Evolutionary conservation across 2,113 vertebrate species (phyloP).

Genomic region (Promerops cafer): DNA sequence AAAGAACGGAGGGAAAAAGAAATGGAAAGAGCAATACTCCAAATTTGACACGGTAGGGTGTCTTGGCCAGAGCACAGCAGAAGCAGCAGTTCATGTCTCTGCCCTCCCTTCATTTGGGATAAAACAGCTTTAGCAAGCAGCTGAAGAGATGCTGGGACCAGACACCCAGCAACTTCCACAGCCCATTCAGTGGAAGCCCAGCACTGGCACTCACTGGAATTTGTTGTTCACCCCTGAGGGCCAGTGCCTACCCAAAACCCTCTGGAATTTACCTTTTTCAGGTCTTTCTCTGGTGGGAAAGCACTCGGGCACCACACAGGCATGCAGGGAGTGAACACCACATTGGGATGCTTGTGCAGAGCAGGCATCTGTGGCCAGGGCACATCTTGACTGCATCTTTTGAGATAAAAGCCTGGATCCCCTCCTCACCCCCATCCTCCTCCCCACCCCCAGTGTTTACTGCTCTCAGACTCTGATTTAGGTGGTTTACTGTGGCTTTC

Average conservation of each 20-base stretch:
- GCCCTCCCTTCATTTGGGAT: background rate
- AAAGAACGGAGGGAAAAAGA: background rate
- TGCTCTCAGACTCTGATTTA: constrained; percentile 31
- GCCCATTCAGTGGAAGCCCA: background rate
- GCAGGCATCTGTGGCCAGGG: background rate
- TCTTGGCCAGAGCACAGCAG: background rate
- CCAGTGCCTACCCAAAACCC: background rate
- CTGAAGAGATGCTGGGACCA: background rate
- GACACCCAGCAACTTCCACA: background rate
- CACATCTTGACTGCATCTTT: constrained; percentile 31
- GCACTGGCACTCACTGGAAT: background rate
- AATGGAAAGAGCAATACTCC: background rate
- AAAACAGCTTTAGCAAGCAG: background rate
- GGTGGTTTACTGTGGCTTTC: constrained; percentile 48
- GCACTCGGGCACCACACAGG: fast-evolving
- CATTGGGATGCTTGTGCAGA: background rate
- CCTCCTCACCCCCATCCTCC: background rate
- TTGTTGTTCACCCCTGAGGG: background rate
- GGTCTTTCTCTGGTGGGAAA: background rate
- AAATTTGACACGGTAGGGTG: background rate
- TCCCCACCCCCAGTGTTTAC: constrained; percentile 37
- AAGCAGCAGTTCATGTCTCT: background rate
- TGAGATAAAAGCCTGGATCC: constrained; percentile 32
- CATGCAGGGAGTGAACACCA: background rate
- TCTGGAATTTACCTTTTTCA: background rate